phyloP scores from a whole-genome alignment of 2,113 vertebrate genomes.

The Gnathonemus longibarbis region DNA sequence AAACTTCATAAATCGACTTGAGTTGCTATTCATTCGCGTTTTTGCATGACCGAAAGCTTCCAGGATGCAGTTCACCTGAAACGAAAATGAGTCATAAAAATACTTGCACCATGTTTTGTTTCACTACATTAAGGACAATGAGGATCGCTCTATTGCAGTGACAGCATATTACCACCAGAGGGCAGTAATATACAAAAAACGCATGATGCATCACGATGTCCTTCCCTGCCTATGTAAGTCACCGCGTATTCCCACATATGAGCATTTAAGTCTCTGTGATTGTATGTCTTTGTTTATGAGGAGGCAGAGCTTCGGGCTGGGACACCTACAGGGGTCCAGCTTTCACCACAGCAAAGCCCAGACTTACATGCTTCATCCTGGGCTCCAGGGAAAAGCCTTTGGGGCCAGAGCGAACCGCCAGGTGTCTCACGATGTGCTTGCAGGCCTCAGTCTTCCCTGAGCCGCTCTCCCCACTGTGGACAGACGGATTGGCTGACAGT shows the following conservation, averaged over 20 bases:
- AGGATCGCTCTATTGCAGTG: neutral
- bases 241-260: neutral
- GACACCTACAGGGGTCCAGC: neutral
- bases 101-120: neutral
- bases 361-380: conserved; percentile 83
- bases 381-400: conserved; percentile 66
- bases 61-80: conserved; percentile 75
- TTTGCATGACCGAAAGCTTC: conserved; percentile 89
- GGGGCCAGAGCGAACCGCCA: conserved; percentile 64
- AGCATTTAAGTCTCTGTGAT: neutral
- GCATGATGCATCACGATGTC: neutral
- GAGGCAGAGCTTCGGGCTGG: neutral
- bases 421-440: conserved; percentile 82
- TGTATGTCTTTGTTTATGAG: neutral
- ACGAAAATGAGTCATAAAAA: neutral
- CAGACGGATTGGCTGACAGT: neutral
- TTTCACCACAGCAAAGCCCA: conserved; percentile 32
- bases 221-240: neutral
- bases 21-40: conserved; percentile 71
- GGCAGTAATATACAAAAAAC: neutral
- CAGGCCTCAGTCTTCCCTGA: conserved; percentile 86
- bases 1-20: conserved; percentile 83
- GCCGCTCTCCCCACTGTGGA: conserved; percentile 81
- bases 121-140: neutral
- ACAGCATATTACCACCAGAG: neutral